Base-by-base conservation (phyloP, 2,888 invertebrate species). In the Bombyx huttoni region DNA sequence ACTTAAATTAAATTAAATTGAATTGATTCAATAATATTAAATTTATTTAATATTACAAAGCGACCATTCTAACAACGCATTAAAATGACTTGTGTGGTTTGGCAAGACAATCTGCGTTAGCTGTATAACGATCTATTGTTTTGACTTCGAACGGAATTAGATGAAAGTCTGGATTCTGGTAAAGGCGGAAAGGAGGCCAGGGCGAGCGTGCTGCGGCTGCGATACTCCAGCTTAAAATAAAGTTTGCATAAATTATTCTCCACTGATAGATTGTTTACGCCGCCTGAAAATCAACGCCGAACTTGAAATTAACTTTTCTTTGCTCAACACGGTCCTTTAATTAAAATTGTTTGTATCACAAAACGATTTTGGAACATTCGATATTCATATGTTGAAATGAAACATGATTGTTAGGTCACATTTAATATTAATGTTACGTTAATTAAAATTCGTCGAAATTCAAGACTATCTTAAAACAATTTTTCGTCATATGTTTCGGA, bases 231-330 rank as follows among this genome's bases (percentile, higher is more conserved):
- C 51, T 65, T 56, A 55, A 47, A 53, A 57, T 56, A 54, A 66
- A 63, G 53, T 63, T 63, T 52, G 50, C 12, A 34, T 51, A 54
- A 59, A 58, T 60, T 60, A 58, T 59, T 61, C 59, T 54, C 54
- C 56, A 57, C 56, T 65, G 63, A 64, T 62, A 52, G 61, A 67
- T 68, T 63, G 61, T 63, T 65, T 60, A 46, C 53, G 52, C 51
- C 52, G 51, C 51, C 55, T 52, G 54, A 62, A 58, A 59, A 55
- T 59, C 58, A 51, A 55, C 60, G 58, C 63, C 62, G 61, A 62
- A 62, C 56, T 63, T 55, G 49, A 59, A 61, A 64, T 64, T 54
- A 60, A 62, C 55, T 60, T 54, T 58, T 34, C 52, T 49, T 52
- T 34, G 48, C 51, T 53, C 53, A 54, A 49, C 54, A 54, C 52